Base-by-base conservation (phyloP, 2,888 invertebrate genomes). In the Xestia c-nigrum region DNA sequence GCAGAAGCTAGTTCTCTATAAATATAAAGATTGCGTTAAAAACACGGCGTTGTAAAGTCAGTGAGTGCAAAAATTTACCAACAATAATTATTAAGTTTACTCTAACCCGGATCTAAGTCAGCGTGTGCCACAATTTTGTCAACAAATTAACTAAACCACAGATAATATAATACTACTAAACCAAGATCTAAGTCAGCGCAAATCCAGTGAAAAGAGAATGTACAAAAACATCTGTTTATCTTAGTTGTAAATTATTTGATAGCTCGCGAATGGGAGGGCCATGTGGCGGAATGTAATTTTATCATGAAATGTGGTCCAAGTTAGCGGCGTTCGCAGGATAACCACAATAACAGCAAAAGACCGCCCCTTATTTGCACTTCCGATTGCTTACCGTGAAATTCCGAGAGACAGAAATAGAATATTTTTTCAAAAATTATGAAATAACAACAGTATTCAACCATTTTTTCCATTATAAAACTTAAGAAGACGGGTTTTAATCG, bases 251-350 rank as follows among this genome's bases (percentile, higher is more conserved):
- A 83, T 84, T 78, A 77, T 85, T 84, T 75, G 86, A 85, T 85
- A 76, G 81, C 78, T 52, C 38, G 47, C 61, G 86, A 72, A 74
- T 64, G 65, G n/a, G 2, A 4, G 74, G 78, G 88, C 86, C 87
- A 87, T 87, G 86, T 87, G 87, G 79, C 5, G 19, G 1, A 16
- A 24, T 59, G 74, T 81, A 85, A 86, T 87, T 79, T 57, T 74
- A 80, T 85, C 81, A 69, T 40, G 55, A n/a, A 31, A 16, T 1
- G 0, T 24, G 71, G 64, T 10, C 6, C 5, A 71, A 74, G 72
- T 63, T 50, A 66, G 0, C 1, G 31, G 72, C 64, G 68, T 0
- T 4, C 0, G 73, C 63, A 66, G 19, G 19, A 52, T 38, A 0
- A 19, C 21, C 3, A 5, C 1, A 38, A 24, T 38, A 21, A 21